These are phyloP conservation scores for Strigamia crassipes DNA, from an alignment of 2,888 invertebrate genomes.

Conservation along the genomic window DNA sequence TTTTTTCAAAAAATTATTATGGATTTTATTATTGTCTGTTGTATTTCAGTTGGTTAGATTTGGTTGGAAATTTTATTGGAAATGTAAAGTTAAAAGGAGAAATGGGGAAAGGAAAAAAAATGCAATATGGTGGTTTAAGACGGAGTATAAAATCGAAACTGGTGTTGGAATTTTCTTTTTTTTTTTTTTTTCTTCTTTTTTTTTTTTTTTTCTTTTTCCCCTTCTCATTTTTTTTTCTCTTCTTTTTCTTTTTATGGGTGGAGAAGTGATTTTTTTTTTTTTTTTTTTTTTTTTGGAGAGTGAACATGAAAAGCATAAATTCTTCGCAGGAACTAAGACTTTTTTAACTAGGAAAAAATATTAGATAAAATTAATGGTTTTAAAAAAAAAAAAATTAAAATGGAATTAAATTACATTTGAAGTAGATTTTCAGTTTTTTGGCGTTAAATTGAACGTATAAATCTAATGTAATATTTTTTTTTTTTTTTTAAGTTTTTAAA, in stretches of 20 bases:
- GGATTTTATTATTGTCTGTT: not conserved
- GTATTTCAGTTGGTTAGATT: not conserved
- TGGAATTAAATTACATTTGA: too few relatives aligned
- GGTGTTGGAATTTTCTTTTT: slow-evolving; percentile 4
- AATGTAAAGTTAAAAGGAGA: not conserved
- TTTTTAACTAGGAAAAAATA: not conserved
- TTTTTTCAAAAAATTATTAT: slow-evolving; percentile 12
- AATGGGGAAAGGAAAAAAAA: not conserved
- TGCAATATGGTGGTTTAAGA: not conserved
- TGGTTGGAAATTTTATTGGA: slow-evolving; percentile 6
- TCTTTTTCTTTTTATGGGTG: not conserved
- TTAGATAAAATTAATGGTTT: not conserved
- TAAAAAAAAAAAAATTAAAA: too few relatives aligned
- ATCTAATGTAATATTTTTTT: too few relatives aligned
- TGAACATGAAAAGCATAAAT: slow-evolving; percentile 13
- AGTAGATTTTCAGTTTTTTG: too few relatives aligned
- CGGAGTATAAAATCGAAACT: slow-evolving; percentile 23
- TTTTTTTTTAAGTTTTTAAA: too few relatives aligned
- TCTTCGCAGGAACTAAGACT: not conserved
- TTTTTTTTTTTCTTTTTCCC: not conserved
- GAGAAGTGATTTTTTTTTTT: slow-evolving; percentile 7
- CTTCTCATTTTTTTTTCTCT: not conserved
- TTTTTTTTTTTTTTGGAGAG: not conserved
- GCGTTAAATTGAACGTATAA: too few relatives aligned
- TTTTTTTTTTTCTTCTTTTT: not conserved